These are phyloP conservation scores for Cyanistes caeruleus DNA, from an alignment of 2,113 vertebrate species.

Conservation along the genomic window DNA sequence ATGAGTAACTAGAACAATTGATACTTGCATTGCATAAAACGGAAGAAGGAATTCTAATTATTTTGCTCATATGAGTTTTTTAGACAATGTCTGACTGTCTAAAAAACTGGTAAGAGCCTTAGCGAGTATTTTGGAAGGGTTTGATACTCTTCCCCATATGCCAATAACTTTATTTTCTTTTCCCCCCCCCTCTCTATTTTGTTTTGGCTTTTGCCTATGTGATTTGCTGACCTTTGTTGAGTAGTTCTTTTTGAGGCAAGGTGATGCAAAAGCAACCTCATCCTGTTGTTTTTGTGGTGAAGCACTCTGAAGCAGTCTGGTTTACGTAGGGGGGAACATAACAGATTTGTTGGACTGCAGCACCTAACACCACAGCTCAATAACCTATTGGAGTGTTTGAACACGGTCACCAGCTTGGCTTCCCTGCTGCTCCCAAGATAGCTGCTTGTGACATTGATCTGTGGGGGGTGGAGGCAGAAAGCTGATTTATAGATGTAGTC, in stretches of 20 bases:
- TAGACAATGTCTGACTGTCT: not conserved
- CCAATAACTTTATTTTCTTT: not conserved
- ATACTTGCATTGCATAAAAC: not conserved
- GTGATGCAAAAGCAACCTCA: not conserved
- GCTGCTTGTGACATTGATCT: slow-evolving; percentile 52
- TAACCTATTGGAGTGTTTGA: slow-evolving; percentile 40
- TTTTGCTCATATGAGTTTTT: not conserved
- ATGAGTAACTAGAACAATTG: not conserved
- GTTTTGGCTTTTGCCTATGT: not conserved
- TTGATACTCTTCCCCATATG: not conserved
- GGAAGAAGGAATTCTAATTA: not conserved
- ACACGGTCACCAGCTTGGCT: slow-evolving; percentile 40
- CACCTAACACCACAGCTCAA: not conserved
- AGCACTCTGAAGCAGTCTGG: not conserved
- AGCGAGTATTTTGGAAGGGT: not conserved
- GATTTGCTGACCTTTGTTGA: not conserved
- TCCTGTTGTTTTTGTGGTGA: not conserved
- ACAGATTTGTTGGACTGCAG: slow-evolving; percentile 16
- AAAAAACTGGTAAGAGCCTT: not conserved
- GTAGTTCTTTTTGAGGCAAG: not conserved
- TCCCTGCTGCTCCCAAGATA: slow-evolving; percentile 41
- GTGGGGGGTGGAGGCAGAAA: not conserved
- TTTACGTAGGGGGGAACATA: not conserved
- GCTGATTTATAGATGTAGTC: slow-evolving; percentile 24
- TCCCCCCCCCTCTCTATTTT: not conserved